These are phyloP conservation scores for Rhinoderma darwinii DNA, from an alignment of 2,113 vertebrate genomes.

Conservation along the genomic window DNA sequence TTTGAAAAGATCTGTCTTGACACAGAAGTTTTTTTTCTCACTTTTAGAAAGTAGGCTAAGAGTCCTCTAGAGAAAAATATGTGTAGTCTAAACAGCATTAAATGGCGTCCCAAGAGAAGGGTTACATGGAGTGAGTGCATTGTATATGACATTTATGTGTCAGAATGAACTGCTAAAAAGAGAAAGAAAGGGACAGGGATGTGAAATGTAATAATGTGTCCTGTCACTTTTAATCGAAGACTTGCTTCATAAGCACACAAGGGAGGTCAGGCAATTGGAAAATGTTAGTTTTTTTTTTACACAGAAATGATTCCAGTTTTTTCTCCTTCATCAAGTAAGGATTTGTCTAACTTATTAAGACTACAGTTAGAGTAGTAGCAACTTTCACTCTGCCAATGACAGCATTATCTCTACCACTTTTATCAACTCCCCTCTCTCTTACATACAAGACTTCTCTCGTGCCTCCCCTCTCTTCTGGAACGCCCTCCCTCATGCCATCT, in stretches of 20 bases:
- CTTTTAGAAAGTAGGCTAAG: slow-evolving; percentile 36
- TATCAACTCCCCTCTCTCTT: too few species aligned
- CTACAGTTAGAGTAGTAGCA: too few species aligned
- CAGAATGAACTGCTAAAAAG: background rate
- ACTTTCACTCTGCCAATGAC: too few species aligned
- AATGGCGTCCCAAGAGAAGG: slow-evolving; percentile 25
- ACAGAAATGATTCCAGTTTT: background rate
- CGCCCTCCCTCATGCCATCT: too few species aligned
- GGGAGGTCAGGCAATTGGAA: background rate
- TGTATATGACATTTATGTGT: slow-evolving; percentile 43
- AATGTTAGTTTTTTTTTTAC: background rate
- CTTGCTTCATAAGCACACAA: background rate
- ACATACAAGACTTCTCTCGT: too few species aligned
- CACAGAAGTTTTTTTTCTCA: background rate
- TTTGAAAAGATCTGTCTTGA: background rate
- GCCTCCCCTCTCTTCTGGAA: too few species aligned
- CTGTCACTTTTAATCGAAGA: slow-evolving; percentile 33
- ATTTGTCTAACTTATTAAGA: background rate
- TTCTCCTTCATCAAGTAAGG: background rate
- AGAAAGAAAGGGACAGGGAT: background rate
- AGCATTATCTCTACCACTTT: too few species aligned
- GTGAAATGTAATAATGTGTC: slow-evolving; percentile 43
- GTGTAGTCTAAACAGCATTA: slow-evolving; percentile 14
- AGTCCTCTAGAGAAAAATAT: slow-evolving; percentile 29
- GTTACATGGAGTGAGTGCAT: slow-evolving; percentile 2